Evolutionary conservation across 2,797 vertebrate genomes (phyloP).

Genomic region (Girardinus metallicus): DNA sequence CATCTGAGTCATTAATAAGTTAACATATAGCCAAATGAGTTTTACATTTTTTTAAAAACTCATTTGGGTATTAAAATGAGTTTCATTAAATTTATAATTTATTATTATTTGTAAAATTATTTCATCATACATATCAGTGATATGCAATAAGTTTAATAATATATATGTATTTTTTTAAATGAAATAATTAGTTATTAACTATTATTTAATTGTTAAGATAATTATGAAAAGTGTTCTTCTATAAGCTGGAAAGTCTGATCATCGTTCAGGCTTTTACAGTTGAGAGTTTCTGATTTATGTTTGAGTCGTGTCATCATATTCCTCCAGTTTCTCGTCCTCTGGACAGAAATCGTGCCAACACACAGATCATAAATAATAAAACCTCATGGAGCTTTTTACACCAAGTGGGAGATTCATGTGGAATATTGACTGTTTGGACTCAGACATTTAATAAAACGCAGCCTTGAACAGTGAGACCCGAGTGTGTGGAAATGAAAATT

Average conservation of each 20-base stretch:
- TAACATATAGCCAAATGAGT: too few relatives aligned
- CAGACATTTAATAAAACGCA: neutral
- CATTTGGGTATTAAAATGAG: too few relatives aligned
- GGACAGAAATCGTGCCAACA: neutral
- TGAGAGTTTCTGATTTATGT: neutral
- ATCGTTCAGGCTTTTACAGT: neutral
- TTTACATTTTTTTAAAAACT: too few relatives aligned
- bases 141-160: too few relatives aligned
- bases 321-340: neutral
- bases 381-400: neutral
- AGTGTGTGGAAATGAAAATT: neutral
- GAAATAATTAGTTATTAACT: too few relatives aligned
- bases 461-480: neutral
- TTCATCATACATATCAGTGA: too few relatives aligned
- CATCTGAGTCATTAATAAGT: too few relatives aligned
- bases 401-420: neutral
- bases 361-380: neutral
- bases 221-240: neutral
- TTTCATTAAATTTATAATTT: too few relatives aligned
- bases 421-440: neutral
- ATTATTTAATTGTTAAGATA: too few relatives aligned
- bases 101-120: too few relatives aligned
- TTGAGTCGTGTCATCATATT: neutral
- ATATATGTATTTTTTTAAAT: too few relatives aligned
- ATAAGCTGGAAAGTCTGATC: neutral